Conservation (phyloP, 2,113 vertebrate genomes). For the Microtus oregoni region DNA sequence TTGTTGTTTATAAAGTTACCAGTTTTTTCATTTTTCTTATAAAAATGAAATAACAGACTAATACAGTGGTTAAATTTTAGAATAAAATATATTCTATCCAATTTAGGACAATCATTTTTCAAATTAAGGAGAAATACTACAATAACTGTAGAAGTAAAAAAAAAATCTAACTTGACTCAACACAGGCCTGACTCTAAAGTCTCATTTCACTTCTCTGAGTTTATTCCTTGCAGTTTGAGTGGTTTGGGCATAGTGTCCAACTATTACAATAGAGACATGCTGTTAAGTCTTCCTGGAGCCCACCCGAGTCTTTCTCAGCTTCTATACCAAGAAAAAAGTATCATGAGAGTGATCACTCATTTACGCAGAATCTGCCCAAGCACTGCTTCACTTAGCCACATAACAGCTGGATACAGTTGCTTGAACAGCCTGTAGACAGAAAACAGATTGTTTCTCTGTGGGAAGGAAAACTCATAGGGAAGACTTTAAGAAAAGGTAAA, state of each 20-base stretch:
- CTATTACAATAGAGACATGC: not conserved
- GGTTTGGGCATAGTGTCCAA: not conserved
- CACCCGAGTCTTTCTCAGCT: not conserved
- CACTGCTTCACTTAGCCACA: not conserved
- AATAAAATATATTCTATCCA: not conserved
- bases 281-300: not conserved
- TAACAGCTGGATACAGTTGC: conserved; percentile 51
- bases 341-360: conserved; percentile 19
- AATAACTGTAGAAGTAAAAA: not conserved
- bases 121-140: conserved; percentile 11
- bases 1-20: not conserved
- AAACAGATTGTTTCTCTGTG: conserved; percentile 59
- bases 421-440: conserved; percentile 29
- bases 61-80: not conserved
- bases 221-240: not conserved
- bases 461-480: conserved; percentile 36
- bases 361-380: not conserved
- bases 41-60: not conserved
- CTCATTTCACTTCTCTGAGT: conserved; percentile 7
- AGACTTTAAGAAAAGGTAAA: conserved; percentile 55
- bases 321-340: not conserved
- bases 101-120: conserved; percentile 21
- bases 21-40: not conserved
- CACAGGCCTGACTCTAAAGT: not conserved
- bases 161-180: not conserved